Conservation (phyloP, 1,140 invertebrate species). For the Matsumurasca onukii region DNA sequence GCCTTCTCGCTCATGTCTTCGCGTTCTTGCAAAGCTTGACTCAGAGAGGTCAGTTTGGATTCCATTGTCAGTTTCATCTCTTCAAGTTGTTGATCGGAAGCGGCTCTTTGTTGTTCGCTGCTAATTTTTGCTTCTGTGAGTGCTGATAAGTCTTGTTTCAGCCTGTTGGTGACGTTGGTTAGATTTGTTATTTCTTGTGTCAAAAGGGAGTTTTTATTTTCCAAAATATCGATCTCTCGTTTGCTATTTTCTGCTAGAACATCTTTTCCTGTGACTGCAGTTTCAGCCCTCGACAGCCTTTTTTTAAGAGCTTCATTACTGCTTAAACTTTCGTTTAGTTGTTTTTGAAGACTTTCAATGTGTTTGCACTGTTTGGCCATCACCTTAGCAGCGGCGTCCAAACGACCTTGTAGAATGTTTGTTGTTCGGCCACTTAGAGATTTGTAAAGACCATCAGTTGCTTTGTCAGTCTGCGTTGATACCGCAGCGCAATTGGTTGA, state of each 20-base stretch:
- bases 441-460: no score
- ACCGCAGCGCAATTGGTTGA: no score
- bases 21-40: neutral
- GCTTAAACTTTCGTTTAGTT: neutral
- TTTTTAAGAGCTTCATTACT: neutral
- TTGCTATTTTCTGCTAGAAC: neutral
- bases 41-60: neutral
- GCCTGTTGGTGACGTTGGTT: neutral
- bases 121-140: neutral
- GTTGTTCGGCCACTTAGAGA: no score
- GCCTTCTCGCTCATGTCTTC: neutral
- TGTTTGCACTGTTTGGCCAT: conserved; percentile 16
- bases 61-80: conserved; percentile 8
- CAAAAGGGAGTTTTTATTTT: neutral
- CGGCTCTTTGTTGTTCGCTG: neutral
- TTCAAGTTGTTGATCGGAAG: neutral
- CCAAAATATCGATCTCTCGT: neutral
- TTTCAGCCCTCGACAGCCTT: neutral
- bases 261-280: neutral
- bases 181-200: neutral
- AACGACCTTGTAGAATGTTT: neutral
- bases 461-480: neutral
- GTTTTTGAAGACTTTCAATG: neutral
- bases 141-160: neutral
- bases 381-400: conserved; percentile 8